A percentile compares a stretch with the other conserved stretches of the same genome.
These are phyloP conservation scores for Ameiurus melas DNA, from an alignment of 2,113 vertebrate species.

Conservation along the genomic window DNA sequence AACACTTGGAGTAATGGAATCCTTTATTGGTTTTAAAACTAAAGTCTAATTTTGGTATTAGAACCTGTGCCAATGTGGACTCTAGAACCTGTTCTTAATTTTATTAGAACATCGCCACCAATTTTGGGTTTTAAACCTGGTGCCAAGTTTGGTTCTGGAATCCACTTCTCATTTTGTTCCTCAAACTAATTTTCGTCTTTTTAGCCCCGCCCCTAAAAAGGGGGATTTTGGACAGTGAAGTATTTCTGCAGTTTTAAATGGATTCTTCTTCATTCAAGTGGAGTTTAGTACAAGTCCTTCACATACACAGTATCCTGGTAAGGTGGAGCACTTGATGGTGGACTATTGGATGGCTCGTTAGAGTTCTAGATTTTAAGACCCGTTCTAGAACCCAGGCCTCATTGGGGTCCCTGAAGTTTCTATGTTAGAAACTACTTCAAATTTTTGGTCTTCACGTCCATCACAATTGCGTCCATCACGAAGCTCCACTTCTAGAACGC, in stretches of 20 bases:
- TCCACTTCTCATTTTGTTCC: not conserved
- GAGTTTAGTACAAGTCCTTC: not conserved
- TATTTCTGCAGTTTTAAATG: not conserved
- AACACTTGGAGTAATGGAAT: too few species aligned
- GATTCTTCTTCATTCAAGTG: not conserved
- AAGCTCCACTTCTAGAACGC: conserved; percentile 15
- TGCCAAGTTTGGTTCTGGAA: not conserved
- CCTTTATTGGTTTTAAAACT: not conserved
- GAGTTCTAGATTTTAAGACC: not conserved
- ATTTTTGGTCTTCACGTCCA: too few species aligned
- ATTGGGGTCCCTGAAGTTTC: not conserved
- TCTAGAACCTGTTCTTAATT: not conserved
- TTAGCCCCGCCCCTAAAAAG: not conserved
- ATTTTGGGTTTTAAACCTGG: not conserved
- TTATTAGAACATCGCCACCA: not conserved
- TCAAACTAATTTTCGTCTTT: not conserved
- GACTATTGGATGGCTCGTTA: not conserved
- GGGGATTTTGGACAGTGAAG: not conserved
- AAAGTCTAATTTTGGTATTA: not conserved
- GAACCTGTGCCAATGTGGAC: not conserved
- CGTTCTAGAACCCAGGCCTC: not conserved
- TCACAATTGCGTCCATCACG: not conserved
- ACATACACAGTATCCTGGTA: not conserved
- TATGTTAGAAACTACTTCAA: not conserved
- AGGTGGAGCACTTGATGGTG: not conserved